Evolutionary conservation across 2,888 invertebrate genomes (phyloP), one percentile per base, ranked within the genome.

Genomic region (Opisthograptis luteolata): DNA sequence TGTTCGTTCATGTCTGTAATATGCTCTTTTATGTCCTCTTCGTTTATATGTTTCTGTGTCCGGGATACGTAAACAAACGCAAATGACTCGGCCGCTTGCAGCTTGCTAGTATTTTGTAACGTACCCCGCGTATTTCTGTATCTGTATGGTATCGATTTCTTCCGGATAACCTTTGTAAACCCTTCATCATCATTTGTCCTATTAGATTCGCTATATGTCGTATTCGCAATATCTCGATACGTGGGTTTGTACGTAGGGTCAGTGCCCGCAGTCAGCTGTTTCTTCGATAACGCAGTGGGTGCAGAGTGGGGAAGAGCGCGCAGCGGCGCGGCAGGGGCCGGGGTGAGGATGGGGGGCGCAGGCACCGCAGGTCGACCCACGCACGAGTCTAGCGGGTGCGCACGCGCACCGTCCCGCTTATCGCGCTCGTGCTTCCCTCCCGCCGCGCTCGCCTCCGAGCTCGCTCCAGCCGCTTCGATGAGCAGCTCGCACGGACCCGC

Each of bases 71-170:
- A 51, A 7, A 51, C 10, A 27, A 37, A 51, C 1, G 42, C 46
- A 32, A 27, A 52, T 6, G 52, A 34, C 14, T 47, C 52, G n/a
- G 52, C 46, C 1, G 46, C 42, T 15, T 28, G 37, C 22, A 52
- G n/a, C 10, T 47, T 52, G 8, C 24, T 47, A 8, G 24, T 25
- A 27, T 36, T 44, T 14, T 50, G 50, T 25, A 40, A 40, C 0
- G 50, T 50, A 9, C 44, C 51, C 2, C 51, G 15, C 2, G 31
- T 22, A 20, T 53, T 53, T 19, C 41, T 51, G 17, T 46, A 45
- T 3, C 14, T 52, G 34, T 52, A 51, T 8, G 27, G 4, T 10
- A 19, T 22, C 6, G 24, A 10, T 43, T 45, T 51, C 15, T 45
- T 44, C 6, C 36, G 15, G 6, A 36, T 14, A 10, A 50, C 34